Evolutionary conservation across 1,140 invertebrate genomes (phyloP), one percentile per base, ranked within the genome.

Genomic region (Saxidomus purpurata): DNA sequence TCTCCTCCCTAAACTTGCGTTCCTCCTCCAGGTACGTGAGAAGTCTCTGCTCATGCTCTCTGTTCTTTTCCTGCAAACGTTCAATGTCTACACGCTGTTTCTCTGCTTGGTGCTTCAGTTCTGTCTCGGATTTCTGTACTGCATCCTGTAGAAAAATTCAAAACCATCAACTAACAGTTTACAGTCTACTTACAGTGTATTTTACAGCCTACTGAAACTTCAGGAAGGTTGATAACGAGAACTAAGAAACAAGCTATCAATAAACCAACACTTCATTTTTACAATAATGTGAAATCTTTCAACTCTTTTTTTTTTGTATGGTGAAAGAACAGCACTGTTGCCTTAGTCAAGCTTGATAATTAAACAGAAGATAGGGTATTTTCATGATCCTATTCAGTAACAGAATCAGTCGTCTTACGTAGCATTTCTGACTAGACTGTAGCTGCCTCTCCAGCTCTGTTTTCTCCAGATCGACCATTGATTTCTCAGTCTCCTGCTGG

Each of bases 21-120:
- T 87, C 86, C 2, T 76, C 25, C 34, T 90, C 86, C 17, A 36
- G 67, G 38, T 61, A 79, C 15, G 28, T 31, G 1, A 40, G 28
- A 1, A 92, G 82, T 8, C 82, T 38, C 13, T 84, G 52, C 34
- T 92, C 91, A 25, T 87, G 67, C 36, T 83, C 83, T n/a, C 49
- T 49, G 59, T 87, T 81, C 13, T 77, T 47, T 11, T 77, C 49
- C 63, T 90, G 87, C 43, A 87, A 49, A 9, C 31, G 43, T 8
- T 77, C 61, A 25, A n/a, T 25, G 25, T 87, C 49, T n/a, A 25
- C n/a, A 4, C n/a, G 13, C 31, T n/a, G 17, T 38, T 63, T 43
- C 55, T 84, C 87, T 1, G 36, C n/a, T 6, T 31, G 28, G 0
- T 52, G 31, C 34, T 88, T n/a, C 8, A 80, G 77, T 36, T 88